These are phyloP conservation scores for Lordiphosa collinella DNA, from an alignment of 1,140 invertebrate genomes.

Conservation along the genomic window DNA sequence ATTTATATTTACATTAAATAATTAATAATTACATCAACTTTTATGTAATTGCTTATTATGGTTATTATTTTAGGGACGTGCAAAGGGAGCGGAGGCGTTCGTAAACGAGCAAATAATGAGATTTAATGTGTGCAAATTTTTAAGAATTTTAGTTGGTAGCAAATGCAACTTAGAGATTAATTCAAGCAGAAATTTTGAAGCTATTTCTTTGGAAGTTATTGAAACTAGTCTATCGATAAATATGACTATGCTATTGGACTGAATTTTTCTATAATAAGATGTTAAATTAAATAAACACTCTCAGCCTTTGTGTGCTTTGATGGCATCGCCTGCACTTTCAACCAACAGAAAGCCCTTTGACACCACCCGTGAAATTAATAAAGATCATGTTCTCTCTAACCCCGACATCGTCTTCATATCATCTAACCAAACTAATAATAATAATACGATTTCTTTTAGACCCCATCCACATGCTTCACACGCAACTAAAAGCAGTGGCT, in stretches of 20 bases:
- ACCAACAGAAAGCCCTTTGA: no score
- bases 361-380: no score
- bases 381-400: no score
- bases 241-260: no score
- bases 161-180: no score
- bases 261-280: no score
- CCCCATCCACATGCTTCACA: not conserved
- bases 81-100: not conserved
- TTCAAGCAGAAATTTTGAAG: no score
- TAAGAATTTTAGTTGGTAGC: not conserved
- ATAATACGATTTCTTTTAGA: constrained; percentile 5
- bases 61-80: constrained; percentile 38
- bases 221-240: no score
- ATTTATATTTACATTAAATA: constrained; percentile 70
- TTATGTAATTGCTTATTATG: constrained; percentile 74
- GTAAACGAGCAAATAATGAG: constrained; percentile 12
- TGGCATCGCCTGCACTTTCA: no score
- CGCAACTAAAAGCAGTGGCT: constrained; percentile 13
- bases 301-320: no score
- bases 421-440: constrained; percentile 14
- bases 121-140: constrained; percentile 4
- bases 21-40: constrained; percentile 76
- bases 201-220: no score
- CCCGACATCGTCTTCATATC: not conserved
- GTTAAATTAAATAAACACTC: no score